Percentiles rank a stretch among this genome's conserved stretches.
These are phyloP conservation scores for Rhyacichthys aspro DNA, from an alignment of 2,797 vertebrate species.

Conservation along the genomic window DNA sequence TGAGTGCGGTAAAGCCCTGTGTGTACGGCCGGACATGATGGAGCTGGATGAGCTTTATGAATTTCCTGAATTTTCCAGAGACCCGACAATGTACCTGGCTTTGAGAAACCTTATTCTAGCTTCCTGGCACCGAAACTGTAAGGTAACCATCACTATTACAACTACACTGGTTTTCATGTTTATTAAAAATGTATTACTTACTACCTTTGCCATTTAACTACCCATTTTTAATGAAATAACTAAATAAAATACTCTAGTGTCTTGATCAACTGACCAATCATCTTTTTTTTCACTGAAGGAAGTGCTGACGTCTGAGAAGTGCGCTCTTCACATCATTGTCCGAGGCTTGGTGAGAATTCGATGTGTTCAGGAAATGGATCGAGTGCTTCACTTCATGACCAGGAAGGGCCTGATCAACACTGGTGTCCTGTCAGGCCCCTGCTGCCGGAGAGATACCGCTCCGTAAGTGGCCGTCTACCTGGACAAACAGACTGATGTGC, in stretches of 20 bases:
- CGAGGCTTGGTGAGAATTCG: constrained; percentile 89
- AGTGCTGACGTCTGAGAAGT: constrained; percentile 89
- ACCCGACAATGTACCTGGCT: constrained; percentile 97
- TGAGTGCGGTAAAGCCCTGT: constrained; percentile 96
- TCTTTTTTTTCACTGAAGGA: constrained; percentile 78
- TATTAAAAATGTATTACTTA: too few species aligned
- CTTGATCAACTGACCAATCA: too few species aligned
- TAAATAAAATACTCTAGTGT: too few species aligned
- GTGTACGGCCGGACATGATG: constrained; percentile 98
- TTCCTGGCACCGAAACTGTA: constrained; percentile 92
- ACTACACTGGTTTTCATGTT: too few species aligned
- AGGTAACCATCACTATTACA: constrained; percentile 74
- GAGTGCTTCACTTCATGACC: constrained; percentile 94
- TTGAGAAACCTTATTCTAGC: constrained; percentile 94
- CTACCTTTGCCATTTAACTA: too few species aligned
- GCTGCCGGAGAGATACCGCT: constrained; percentile 87
- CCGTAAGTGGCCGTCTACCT: constrained; percentile 73
- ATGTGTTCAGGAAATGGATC: constrained; percentile 93
- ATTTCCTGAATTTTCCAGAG: constrained; percentile 96
- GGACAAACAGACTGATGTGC: too few species aligned
- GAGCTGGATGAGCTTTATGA: constrained; percentile 98
- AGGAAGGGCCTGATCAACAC: constrained; percentile 97
- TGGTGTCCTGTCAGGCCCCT: constrained; percentile 86
- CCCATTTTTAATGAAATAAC: too few species aligned
- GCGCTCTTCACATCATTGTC: constrained; percentile 89